Conservation (phyloP, 2,888 invertebrate species). For the Patella caerulea region DNA sequence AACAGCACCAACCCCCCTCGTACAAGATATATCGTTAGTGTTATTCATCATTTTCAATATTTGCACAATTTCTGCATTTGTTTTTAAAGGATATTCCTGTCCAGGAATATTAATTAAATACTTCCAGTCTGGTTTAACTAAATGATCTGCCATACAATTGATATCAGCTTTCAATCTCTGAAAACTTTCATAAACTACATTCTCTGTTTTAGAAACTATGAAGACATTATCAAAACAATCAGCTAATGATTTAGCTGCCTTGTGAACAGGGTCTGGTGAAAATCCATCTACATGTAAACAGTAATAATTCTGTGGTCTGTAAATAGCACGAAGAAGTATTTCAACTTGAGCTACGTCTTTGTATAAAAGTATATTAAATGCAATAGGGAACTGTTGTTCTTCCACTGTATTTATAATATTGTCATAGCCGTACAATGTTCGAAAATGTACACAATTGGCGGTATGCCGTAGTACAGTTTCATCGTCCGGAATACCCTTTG, state of each 20-base stretch:
- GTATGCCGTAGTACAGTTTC: constrained; percentile 8
- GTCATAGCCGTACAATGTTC: constrained; percentile 40
- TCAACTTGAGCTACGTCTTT: constrained; percentile 61
- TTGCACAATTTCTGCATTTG: constrained; percentile 67
- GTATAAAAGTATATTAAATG: constrained; percentile 64
- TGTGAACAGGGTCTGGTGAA: constrained; percentile 42
- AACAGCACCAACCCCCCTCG: constrained; percentile 52
- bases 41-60: constrained; percentile 69
- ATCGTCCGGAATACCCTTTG: background rate
- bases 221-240: constrained; percentile 68
- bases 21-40: constrained; percentile 69
- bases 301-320: constrained; percentile 66
- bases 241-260: constrained; percentile 48
- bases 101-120: constrained; percentile 70
- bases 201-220: constrained; percentile 62
- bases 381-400: constrained; percentile 60
- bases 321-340: constrained; percentile 60
- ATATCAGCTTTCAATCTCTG: constrained; percentile 66
- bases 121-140: constrained; percentile 56
- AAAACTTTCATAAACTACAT: constrained; percentile 66
- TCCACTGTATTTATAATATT: constrained; percentile 33
- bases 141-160: constrained; percentile 67
- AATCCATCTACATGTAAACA: constrained; percentile 69
- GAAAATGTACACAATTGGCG: constrained; percentile 51
- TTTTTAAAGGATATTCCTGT: constrained; percentile 68